phyloP scores from a whole-genome alignment of 2,888 invertebrate genomes.

The Cryptosula pallasiana region DNA sequence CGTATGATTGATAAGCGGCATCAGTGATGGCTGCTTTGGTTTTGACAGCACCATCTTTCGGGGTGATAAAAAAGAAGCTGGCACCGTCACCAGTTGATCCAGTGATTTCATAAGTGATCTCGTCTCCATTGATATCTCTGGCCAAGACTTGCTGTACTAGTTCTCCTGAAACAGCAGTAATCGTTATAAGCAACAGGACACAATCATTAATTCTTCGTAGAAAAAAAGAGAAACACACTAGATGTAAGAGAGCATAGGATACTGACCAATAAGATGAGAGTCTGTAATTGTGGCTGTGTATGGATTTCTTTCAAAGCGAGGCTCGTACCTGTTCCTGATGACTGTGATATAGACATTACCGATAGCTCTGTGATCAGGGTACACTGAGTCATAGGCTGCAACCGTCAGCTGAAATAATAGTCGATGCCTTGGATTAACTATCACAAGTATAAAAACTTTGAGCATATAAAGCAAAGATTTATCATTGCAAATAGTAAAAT shows the following conservation, averaged over 20 bases:
- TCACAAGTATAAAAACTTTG: too few species aligned
- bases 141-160: not conserved
- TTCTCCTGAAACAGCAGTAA: constrained; percentile 15
- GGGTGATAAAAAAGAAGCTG: constrained; percentile 17
- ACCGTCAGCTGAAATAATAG: constrained; percentile 4
- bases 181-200: too few species aligned
- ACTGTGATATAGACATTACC: constrained; percentile 7
- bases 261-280: not conserved
- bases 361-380: constrained; percentile 1
- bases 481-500: too few species aligned
- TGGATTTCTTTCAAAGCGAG: not conserved
- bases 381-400: constrained; percentile 2
- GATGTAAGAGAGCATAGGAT: too few species aligned
- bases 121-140: not conserved
- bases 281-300: constrained; percentile 6
- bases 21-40: not conserved
- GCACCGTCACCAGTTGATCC: not conserved
- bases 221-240: too few species aligned
- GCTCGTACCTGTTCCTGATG: not conserved
- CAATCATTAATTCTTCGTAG: too few species aligned
- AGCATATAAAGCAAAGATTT: too few species aligned
- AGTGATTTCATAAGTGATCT: constrained; percentile 6
- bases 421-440: too few species aligned
- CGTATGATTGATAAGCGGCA: not conserved
- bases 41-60: constrained; percentile 1